Evolutionary conservation across 2,797 vertebrate genomes (phyloP), one percentile per base, ranked within the genome.

Genomic region (Labroides dimidiatus): DNA sequence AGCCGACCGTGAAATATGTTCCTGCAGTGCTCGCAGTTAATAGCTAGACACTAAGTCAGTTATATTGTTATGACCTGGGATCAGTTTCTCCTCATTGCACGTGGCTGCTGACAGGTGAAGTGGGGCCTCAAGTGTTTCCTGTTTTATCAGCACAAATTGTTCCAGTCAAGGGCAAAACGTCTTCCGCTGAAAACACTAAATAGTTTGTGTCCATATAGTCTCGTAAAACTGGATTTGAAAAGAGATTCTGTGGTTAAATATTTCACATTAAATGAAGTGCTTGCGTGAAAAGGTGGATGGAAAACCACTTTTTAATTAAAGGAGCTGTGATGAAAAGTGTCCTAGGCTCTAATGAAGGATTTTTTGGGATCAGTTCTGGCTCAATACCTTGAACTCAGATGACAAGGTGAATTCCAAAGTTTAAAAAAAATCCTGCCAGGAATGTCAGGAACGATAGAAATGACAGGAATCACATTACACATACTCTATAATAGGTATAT

Each of bases 391-490:
- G 24, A 24, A 60, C 55, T 39, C 45, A n/a, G 49, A 77, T 61
- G 76, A 87, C 73, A 54, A 69, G 64, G 80, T 82, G 72, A 73
- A 86, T 75, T 89, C 75, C 79, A 74, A 48, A 67, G 81, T 67
- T 78, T 33, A 33, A 49, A 75, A 80, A 82, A 81, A 75, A 64
- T 72, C 45, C 37, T 33, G 48, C 24, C 61, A 75, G 77, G 81
- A 87, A 89, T 83, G 73, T 65, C 24, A 82, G 67, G 79, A 88
- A 91, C 60, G 82, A 76, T 49, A 23, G 41, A 73, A 78, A 73
- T 59, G 69, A 61, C 57, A 77, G 64, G 82, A 86, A 61, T 87
- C 79, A 66, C 39, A 6, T 84, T 76, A 71, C 76, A 55, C 9
- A 1, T 66, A 54, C 72, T 70, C 47, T 60, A 20, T 41, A 21